A percentile compares a stretch with the other conserved stretches of the same genome.
phyloP scores from a whole-genome alignment of 2,113 vertebrate genomes.

The Xerus inauris region DNA sequence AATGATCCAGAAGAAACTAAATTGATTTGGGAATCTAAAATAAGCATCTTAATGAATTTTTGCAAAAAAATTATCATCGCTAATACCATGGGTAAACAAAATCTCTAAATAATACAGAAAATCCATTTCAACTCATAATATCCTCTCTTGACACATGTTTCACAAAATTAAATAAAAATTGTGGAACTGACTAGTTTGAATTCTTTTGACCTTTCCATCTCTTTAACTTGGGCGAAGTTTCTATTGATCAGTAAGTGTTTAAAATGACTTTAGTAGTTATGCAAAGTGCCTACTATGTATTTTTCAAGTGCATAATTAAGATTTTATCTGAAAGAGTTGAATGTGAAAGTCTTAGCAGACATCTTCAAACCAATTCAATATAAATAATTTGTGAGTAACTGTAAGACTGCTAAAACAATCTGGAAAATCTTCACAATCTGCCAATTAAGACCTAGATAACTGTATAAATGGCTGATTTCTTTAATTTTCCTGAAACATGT shows the following conservation, averaged over 20 bases:
- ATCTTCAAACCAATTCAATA: background rate
- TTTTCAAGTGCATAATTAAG: slow-evolving; percentile 3
- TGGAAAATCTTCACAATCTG: slow-evolving; percentile 15
- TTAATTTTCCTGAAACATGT: background rate
- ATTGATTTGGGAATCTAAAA: background rate
- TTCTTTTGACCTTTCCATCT: background rate
- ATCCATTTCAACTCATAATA: background rate
- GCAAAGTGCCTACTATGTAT: background rate
- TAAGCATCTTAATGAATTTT: background rate
- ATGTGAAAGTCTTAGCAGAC: background rate
- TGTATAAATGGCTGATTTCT: background rate
- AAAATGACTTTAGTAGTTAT: background rate
- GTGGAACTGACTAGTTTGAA: background rate
- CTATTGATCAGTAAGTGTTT: background rate
- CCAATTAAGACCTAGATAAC: background rate
- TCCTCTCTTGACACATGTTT: background rate
- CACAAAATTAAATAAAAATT: slow-evolving; percentile 2
- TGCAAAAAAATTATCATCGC: background rate
- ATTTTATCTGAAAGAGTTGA: slow-evolving; percentile 20
- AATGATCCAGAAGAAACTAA: background rate
- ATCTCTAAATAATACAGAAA: background rate
- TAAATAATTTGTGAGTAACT: slow-evolving; percentile 5
- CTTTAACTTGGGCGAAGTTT: background rate
- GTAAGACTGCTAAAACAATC: slow-evolving; percentile 1
- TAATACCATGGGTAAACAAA: background rate